Percentiles rank a stretch among this genome's conserved stretches.
phyloP scores from a whole-genome alignment of 2,888 invertebrate genomes.

The Drosophila neotestacea region DNA sequence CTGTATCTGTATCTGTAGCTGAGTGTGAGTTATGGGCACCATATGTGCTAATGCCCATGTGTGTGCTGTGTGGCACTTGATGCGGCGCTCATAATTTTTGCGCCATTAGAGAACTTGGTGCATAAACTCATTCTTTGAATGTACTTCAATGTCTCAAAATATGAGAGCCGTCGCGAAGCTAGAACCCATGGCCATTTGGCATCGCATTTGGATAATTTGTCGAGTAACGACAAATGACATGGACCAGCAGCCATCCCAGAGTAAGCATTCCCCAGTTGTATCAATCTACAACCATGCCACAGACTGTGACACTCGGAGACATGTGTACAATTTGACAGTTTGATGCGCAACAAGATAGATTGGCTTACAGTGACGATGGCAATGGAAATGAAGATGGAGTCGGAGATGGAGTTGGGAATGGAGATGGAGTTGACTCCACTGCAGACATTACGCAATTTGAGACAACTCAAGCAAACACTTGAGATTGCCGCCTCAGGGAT shows the following conservation, averaged over 20 bases:
- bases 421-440: conserved; percentile 21
- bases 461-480: conserved; percentile 75
- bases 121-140: conserved; percentile 75
- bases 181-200: conserved; percentile 53
- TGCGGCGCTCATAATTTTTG: conserved; percentile 76
- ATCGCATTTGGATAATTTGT: conserved; percentile 73
- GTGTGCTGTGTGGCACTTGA: conserved; percentile 39
- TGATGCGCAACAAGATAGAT: conserved; percentile 76
- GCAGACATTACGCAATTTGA: conserved; percentile 76
- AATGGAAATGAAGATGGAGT: conserved; percentile 8
- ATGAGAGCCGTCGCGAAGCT: conserved; percentile 38
- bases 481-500: conserved; percentile 49
- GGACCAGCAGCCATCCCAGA: conserved; percentile 36
- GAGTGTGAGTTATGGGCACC: conserved; percentile 51
- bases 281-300: conserved; percentile 1
- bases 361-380: conserved; percentile 54
- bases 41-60: conserved; percentile 50
- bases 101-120: conserved; percentile 77
- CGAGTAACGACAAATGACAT: conserved; percentile 73
- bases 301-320: conserved; percentile 37
- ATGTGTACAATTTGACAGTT: conserved; percentile 70
- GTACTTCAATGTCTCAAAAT: conserved; percentile 73
- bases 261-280: conserved; percentile 19
- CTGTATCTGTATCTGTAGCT: conserved; percentile 22
- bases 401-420: conserved; percentile 4